Percentiles rank a stretch among this genome's conserved stretches.
phyloP scores from a whole-genome alignment of 2,113 vertebrate genomes.

The Hylia prasina region DNA sequence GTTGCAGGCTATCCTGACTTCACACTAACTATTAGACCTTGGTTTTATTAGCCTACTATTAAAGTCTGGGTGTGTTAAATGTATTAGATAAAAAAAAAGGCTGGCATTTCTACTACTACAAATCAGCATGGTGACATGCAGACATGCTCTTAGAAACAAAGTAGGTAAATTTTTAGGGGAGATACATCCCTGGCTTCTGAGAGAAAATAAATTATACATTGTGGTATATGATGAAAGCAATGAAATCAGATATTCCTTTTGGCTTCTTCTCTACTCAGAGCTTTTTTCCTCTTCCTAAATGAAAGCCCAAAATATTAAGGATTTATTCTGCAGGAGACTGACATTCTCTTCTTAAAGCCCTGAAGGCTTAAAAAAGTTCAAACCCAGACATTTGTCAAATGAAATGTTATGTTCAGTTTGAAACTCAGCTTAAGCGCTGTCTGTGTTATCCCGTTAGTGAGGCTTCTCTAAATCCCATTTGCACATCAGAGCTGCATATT shows the following conservation, averaged over 20 bases:
- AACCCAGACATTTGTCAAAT: constrained; percentile 43
- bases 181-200: background rate
- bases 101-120: background rate
- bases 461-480: background rate
- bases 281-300: background rate
- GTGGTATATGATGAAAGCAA: background rate
- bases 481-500: background rate
- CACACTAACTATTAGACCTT: background rate
- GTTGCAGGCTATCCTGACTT: background rate
- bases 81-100: background rate
- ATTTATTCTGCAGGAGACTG: constrained; percentile 30
- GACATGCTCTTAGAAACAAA: background rate
- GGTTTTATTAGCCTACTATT: background rate
- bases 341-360: background rate
- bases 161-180: constrained; percentile 5
- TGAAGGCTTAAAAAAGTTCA: constrained; percentile 35
- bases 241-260: constrained; percentile 9
- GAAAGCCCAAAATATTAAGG: background rate
- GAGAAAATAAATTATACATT: background rate
- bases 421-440: background rate
- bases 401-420: background rate
- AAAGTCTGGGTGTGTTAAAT: background rate
- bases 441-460: background rate
- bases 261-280: background rate
- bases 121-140: background rate